These are phyloP conservation scores for Callospermophilus lateralis DNA, from an alignment of 2,113 vertebrate genomes.

Conservation along the genomic window DNA sequence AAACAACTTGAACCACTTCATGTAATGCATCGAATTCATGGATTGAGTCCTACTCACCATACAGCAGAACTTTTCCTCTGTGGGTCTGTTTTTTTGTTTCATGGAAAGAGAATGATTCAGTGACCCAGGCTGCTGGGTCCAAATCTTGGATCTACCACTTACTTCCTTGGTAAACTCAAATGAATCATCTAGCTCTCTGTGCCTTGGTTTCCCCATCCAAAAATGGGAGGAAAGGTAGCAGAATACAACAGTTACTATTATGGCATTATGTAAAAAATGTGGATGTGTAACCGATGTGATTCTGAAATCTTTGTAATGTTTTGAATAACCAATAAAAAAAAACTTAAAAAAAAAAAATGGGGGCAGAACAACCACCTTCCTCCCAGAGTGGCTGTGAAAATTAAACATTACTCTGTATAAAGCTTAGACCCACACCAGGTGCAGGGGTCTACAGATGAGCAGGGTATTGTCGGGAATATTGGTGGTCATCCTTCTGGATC, in stretches of 20 bases:
- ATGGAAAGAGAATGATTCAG: not conserved
- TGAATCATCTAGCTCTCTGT: not conserved
- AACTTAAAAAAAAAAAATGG: not conserved
- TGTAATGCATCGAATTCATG: not conserved
- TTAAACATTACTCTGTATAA: fast-evolving
- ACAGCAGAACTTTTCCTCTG: no score
- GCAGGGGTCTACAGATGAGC: fast-evolving
- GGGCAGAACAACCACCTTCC: not conserved
- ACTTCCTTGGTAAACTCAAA: not conserved
- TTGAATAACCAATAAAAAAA: no score
- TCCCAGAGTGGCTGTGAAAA: not conserved
- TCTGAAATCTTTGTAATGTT: no score
- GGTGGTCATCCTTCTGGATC: not conserved
- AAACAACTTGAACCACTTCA: not conserved
- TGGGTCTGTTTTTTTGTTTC: not conserved
- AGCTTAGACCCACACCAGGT: not conserved
- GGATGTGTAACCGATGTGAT: no score
- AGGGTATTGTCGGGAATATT: fast-evolving
- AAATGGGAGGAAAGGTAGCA: no score
- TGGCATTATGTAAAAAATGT: no score
- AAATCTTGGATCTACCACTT: not conserved
- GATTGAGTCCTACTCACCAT: not conserved
- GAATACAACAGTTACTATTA: no score
- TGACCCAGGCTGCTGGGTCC: not conserved
- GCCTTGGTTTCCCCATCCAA: not conserved